phyloP scores from a whole-genome alignment of 1,140 invertebrate genomes.

The Formica selysi region DNA sequence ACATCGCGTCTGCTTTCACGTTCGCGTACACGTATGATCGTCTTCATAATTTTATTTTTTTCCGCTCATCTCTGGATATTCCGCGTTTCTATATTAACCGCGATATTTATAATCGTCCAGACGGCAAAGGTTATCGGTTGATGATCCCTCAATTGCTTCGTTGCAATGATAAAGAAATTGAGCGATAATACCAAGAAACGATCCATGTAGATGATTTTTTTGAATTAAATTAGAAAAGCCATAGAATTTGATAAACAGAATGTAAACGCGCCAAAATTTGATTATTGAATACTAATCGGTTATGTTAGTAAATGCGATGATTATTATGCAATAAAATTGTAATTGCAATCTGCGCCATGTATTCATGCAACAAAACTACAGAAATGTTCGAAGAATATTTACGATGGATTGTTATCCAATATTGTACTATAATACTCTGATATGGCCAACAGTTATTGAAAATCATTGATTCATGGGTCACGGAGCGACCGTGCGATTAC shows the following conservation, averaged over 20 bases:
- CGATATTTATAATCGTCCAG: constrained; percentile 43
- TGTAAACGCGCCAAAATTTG: too few species aligned
- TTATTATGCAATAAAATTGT: background rate
- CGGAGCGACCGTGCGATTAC: background rate
- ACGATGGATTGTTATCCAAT: background rate
- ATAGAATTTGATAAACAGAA: too few species aligned
- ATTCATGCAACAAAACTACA: background rate
- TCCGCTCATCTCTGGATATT: constrained; percentile 5
- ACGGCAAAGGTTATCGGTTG: background rate
- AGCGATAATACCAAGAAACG: background rate
- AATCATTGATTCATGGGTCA: background rate
- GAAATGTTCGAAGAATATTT: background rate
- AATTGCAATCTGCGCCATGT: too few species aligned
- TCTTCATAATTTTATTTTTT: background rate
- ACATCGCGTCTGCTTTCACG: background rate
- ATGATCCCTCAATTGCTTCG: background rate
- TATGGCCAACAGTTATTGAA: background rate
- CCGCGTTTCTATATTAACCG: background rate
- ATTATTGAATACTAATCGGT: too few species aligned
- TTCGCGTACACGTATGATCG: background rate
- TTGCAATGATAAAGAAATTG: background rate
- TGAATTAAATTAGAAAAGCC: too few species aligned
- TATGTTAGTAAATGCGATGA: background rate
- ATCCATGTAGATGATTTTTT: too few species aligned
- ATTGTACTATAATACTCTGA: background rate